Conservation (phyloP, 2,797 vertebrate species). For the Thripadectes ignobilis region DNA sequence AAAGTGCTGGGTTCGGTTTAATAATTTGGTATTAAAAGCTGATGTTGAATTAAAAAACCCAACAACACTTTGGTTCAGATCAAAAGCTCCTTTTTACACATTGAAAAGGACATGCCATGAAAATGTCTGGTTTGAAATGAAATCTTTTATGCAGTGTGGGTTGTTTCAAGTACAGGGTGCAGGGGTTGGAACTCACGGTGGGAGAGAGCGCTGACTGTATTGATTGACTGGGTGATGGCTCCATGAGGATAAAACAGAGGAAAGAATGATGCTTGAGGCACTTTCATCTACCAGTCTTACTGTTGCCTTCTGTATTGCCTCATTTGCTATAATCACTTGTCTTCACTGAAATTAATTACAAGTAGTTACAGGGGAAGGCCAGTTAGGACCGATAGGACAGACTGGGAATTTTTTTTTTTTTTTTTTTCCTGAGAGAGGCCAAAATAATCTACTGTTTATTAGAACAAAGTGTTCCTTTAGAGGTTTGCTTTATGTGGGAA, state of each 20-base stretch:
- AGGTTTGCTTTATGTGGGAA: not conserved
- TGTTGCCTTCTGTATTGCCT: not conserved
- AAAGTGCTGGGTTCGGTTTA: not conserved
- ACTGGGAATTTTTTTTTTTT: too few species aligned
- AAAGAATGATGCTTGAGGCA: not conserved
- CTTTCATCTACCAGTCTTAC: not conserved
- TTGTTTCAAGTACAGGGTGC: not conserved
- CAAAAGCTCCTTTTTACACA: not conserved
- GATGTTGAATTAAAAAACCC: not conserved
- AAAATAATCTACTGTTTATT: not conserved
- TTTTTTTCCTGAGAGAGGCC: not conserved
- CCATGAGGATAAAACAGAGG: not conserved
- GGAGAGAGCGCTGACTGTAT: accelerated
- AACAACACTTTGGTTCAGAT: not conserved
- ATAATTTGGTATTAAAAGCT: not conserved
- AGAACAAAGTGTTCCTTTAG: not conserved
- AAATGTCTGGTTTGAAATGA: not conserved
- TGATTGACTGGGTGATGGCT: accelerated
- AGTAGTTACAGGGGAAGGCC: not conserved
- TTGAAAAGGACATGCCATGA: not conserved
- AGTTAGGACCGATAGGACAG: not conserved
- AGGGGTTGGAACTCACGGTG: not conserved
- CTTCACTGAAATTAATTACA: not conserved
- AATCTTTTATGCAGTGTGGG: not conserved
- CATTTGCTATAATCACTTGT: not conserved